Conservation (phyloP, 2,888 invertebrate genomes). For the Athetis lepigone region DNA sequence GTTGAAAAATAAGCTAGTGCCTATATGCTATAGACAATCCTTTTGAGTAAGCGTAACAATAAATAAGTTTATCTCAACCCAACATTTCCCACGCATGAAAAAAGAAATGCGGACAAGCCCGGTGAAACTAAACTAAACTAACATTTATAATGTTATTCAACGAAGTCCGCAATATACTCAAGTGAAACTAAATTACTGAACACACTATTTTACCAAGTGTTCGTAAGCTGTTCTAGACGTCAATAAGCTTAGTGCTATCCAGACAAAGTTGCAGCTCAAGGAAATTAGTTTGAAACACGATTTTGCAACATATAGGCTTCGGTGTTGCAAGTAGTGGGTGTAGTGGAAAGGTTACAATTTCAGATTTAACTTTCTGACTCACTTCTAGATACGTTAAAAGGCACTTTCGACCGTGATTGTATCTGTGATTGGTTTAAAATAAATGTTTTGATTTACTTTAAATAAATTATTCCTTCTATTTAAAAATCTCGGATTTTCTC, state of each 20-base stretch:
- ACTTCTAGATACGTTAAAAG: not conserved
- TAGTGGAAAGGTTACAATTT: not conserved
- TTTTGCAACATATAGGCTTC: slow-evolving; percentile 35
- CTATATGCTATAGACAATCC: too few relatives aligned
- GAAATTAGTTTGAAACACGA: slow-evolving; percentile 60
- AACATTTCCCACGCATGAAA: too few relatives aligned
- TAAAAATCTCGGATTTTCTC: too few relatives aligned
- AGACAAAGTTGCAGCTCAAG: slow-evolving; percentile 48
- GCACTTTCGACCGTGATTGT: too few relatives aligned
- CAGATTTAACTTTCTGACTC: not conserved
- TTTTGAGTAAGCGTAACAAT: too few relatives aligned
- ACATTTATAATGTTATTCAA: not conserved
- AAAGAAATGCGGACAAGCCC: too few relatives aligned
- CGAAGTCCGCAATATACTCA: not conserved
- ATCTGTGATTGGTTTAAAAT: not conserved
- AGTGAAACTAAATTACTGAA: slow-evolving; percentile 32
- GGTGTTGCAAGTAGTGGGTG: slow-evolving; percentile 9
- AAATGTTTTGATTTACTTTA: not conserved
- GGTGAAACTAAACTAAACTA: too few relatives aligned
- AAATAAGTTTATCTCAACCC: too few relatives aligned
- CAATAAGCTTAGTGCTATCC: slow-evolving; percentile 40
- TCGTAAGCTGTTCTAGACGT: slow-evolving; percentile 28
- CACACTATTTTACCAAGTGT: slow-evolving; percentile 9
- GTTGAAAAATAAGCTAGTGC: too few relatives aligned
- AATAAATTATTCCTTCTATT: too few relatives aligned